Base-by-base conservation (phyloP, 2,113 vertebrate species). In the Microcebus lehilahytsara region DNA sequence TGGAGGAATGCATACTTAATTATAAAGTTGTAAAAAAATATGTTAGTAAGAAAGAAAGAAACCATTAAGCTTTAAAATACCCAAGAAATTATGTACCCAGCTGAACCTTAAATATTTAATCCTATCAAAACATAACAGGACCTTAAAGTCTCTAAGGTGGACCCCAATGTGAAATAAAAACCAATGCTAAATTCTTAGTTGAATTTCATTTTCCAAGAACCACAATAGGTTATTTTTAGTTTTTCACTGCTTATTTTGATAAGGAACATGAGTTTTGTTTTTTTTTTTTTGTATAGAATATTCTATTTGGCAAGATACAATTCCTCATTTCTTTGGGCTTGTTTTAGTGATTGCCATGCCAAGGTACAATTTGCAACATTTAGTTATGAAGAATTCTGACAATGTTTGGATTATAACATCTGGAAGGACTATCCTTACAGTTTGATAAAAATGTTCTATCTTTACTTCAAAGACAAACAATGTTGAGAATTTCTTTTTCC, bases 401-500 rank as follows among this genome's bases (percentile, higher is more conserved):
- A 93, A 14, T 91, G 77, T 91, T 95, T 97, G 89, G 60, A 85
- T 84, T 86, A 84, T 40, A 79, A 60, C 64, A 86, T 74, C 81
- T 58, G 90, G 69, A 89, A 42, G 20, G 58, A 51, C 37, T 93
- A 10, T 19, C 22, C 42, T 80, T 91, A 37, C 6, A 71, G 51
- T 95, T 89, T 84, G 93, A 94, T 91, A 89, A 95, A 94, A 88
- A 91, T 32, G 20, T 91, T 95, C 67, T 96, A 10, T 87, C 89
- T 96, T 97, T 96, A 69, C 87, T 42, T 90, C n/a, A 60, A 93
- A 95, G 86, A 91, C 83, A 95, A 96, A 92, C 49, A 88, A 30
- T 89, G 34, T 11, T 37, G 37, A 91, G 37, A 37, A 46, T 62
- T 95, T 91, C 40, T 95, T 92, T 93, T 81, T 66, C 49, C 22